Evolutionary conservation across 2,797 vertebrate genomes (phyloP), one percentile per base, ranked within the genome.

Genomic region (Eidolon dupreanum): DNA sequence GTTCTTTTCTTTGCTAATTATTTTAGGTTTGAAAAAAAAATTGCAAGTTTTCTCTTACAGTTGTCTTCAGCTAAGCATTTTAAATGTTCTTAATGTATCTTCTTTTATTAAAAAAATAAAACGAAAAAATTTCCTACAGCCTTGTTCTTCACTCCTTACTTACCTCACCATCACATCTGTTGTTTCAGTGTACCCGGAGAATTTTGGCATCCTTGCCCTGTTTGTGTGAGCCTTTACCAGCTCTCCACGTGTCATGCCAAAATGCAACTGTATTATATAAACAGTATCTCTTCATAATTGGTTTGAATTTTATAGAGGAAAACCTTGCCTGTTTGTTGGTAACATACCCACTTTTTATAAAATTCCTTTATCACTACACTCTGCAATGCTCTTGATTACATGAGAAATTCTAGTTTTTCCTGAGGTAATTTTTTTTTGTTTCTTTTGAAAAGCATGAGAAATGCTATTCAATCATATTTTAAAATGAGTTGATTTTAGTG

Each of bases 371-470:
- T 33, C n/a, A 53, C 17, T 84, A 24, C 9, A 75, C 2, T 92
- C 33, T 53, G 46, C 17, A 20, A 19, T 75, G 15, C 12, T 92
- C 31, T 3, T 63, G 65, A 51, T 70, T 41, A 38, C 0, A 4
- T 73, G 19, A 93, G 38, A 46, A 87, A 38, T 92, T 79, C 33
- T 61, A 9, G 3, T 20, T 73, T 84, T 33, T 71, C 38, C 59
- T 82, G n/a, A 61, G 38, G 24, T 73, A 10, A 63, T 51, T 87
- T 59, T 49, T 46, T 8, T n/a, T 57, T 74, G 15, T 71, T 41
- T 49, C 65, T 93, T 96, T 96, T 28, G 51, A 75, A 83, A 78
- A 79, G 19, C 8, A 24, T 46, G 24, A 87, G 41, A 70, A 87
- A 90, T 5, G 49, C 66, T 59, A 90, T 41, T 68, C 26, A 46